Conservation (phyloP, 2,888 invertebrate species). For the Chouioia cunea region DNA sequence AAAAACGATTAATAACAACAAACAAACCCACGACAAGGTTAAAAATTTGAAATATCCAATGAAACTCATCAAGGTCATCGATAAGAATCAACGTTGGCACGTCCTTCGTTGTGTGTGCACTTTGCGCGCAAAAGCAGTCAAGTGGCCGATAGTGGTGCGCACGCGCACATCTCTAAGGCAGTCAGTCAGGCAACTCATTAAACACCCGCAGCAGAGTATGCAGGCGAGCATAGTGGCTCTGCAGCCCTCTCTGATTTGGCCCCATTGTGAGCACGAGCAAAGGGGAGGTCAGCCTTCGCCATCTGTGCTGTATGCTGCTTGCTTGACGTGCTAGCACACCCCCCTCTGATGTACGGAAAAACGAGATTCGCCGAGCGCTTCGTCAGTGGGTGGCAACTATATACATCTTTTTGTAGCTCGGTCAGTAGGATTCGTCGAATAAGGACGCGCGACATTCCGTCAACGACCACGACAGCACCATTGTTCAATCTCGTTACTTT, state of each 20-base stretch:
- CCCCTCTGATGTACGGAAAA: constrained; percentile 29
- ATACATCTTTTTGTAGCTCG: too few relatives aligned
- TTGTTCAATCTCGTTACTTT: too few relatives aligned
- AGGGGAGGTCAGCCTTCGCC: constrained; percentile 21
- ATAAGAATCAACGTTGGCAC: neutral
- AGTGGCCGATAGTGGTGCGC: constrained; percentile 13
- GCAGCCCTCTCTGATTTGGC: constrained; percentile 21
- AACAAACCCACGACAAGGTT: too few relatives aligned
- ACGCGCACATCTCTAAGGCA: neutral
- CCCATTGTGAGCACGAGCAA: constrained; percentile 17
- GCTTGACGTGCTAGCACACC: too few relatives aligned
- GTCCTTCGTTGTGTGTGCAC: neutral
- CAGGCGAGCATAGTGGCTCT: neutral
- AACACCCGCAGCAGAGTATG: constrained; percentile 32
- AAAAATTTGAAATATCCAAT: neutral
- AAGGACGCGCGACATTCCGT: too few relatives aligned
- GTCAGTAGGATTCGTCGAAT: too few relatives aligned
- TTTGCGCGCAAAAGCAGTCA: constrained; percentile 14
- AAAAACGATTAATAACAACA: too few relatives aligned
- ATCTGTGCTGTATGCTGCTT: constrained; percentile 39
- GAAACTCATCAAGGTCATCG: neutral
- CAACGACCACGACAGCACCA: too few relatives aligned
- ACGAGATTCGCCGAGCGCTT: constrained; percentile 24
- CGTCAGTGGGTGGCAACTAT: neutral
- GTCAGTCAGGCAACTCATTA: constrained; percentile 33